Percentiles rank a stretch among this genome's conserved stretches.
These are phyloP conservation scores for Cerastis rubricosa DNA, from an alignment of 2,888 invertebrate genomes.

Conservation along the genomic window DNA sequence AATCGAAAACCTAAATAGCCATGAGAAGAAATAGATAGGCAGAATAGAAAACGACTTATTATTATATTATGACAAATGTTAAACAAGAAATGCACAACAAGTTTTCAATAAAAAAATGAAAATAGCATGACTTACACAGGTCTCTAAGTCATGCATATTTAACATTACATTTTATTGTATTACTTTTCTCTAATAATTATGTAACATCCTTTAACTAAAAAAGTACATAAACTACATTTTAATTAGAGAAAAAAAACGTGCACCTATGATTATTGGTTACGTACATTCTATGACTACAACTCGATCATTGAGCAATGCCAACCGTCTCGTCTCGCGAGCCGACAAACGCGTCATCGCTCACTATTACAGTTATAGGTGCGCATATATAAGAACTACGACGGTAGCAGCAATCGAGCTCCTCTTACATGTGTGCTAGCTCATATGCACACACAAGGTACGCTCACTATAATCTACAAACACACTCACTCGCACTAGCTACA, in stretches of 20 bases:
- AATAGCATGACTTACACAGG: background rate
- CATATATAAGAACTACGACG: slow-evolving; percentile 85
- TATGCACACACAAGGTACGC: slow-evolving; percentile 80
- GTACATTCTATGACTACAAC: slow-evolving; percentile 86
- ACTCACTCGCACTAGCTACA: slow-evolving; percentile 76
- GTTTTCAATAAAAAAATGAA: background rate
- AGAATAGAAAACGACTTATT: background rate
- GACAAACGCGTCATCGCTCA: slow-evolving; percentile 90
- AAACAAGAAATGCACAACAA: background rate
- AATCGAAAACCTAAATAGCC: background rate
- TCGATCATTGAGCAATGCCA: slow-evolving; percentile 90
- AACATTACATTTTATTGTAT: background rate
- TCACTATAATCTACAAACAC: slow-evolving; percentile 78
- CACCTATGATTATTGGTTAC: slow-evolving; percentile 75
- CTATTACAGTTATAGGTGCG: slow-evolving; percentile 89
- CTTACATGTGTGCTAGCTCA: slow-evolving; percentile 82
- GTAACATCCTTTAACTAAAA: background rate
- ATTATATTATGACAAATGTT: background rate
- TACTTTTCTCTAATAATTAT: background rate
- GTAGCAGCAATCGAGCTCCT: slow-evolving; percentile 87
- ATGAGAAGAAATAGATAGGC: background rate
- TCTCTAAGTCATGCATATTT: background rate
- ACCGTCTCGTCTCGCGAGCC: slow-evolving; percentile 90
- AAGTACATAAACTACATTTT: background rate
- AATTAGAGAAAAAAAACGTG: slow-evolving; percentile 22